A percentile compares a stretch with the other conserved stretches of the same genome.
Evolutionary conservation across 2,797 vertebrate species (phyloP).

Genomic region (Tragelaphus eurycerus): DNA sequence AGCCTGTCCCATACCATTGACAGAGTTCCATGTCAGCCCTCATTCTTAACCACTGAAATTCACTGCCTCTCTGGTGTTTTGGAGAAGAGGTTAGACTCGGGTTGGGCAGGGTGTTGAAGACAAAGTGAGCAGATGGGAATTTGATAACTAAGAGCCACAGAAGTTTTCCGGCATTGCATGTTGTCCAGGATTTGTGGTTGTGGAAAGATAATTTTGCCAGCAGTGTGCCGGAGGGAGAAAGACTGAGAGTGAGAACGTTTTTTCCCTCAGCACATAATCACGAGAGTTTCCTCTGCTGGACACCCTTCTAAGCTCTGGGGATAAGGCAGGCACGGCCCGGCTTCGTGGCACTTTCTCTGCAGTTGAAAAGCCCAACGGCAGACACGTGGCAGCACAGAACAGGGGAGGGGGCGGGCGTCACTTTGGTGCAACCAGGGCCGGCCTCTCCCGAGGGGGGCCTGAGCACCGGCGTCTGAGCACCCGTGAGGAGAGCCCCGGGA

Average conservation of each 20-base stretch:
- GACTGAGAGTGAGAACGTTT: background rate
- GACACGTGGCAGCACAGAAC: background rate
- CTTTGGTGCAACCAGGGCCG: background rate
- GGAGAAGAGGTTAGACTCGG: background rate
- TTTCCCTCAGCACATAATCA: background rate
- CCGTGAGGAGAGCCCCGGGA: background rate
- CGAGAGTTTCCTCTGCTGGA: background rate
- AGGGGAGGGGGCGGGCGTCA: background rate
- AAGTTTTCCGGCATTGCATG: background rate
- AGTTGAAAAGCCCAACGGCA: background rate
- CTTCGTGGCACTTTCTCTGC: background rate
- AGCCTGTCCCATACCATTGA: background rate
- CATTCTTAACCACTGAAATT: background rate
- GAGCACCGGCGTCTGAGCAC: background rate
- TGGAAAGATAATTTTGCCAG: background rate
- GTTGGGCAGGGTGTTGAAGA: background rate
- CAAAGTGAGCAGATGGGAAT: background rate
- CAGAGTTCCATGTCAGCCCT: background rate
- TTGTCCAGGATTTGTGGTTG: background rate
- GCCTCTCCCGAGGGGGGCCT: background rate
- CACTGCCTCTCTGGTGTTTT: background rate
- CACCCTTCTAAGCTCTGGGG: background rate
- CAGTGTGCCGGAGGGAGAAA: background rate
- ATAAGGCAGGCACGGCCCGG: background rate
- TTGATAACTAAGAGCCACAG: background rate